Base-by-base conservation (phyloP, 1,140 invertebrate species). In the Limonius californicus region DNA sequence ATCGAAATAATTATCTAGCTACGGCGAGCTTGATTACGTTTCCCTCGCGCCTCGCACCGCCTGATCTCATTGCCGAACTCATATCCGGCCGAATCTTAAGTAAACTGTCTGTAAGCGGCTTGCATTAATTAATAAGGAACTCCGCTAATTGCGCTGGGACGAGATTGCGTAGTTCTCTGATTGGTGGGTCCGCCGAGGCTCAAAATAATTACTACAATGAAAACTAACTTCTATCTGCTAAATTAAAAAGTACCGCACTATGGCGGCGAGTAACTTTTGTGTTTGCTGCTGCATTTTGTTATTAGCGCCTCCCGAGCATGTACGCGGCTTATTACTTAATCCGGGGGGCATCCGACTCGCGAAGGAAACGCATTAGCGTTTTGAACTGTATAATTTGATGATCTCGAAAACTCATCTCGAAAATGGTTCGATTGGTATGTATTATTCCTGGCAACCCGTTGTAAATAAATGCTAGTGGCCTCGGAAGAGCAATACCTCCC, bases 81-180 rank as follows among this genome's bases (percentile, higher is more conserved):
- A 71, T 71, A 71, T 69, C 70, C 69, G 70, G 71, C 64, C 66
- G 61, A 70, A 72, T 72, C 72, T 72, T 74, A 71, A 72, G 72
- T 69, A 74, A 72, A 70, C 71, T 70, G 70, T 71, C 71, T 71
- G 72, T 71, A 72, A 73, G 72, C 71, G 71, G 71, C 69, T 72
- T 67, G 73, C 71, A 73, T 73, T 75, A 73, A 75, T 75, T 75
- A 75, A 74, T 73, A 74, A 75, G 72, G 69, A 74, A 72, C 68
- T 72, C 65, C 67, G 70, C 72, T 74, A 76, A 77, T 77, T 77
- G 74, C 73, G 54, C 71, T 72, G 69, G 69, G 69, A 73, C 70
- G 67, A 67, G 62, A 68, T 67, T 68, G 69, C 66, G 62, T 61
- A 60, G 42, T 50, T 56, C 61, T 62, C 64, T 66, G 69, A 71